These are phyloP conservation scores for Turnix velox DNA, from an alignment of 2,113 vertebrate species.

Conservation along the genomic window DNA sequence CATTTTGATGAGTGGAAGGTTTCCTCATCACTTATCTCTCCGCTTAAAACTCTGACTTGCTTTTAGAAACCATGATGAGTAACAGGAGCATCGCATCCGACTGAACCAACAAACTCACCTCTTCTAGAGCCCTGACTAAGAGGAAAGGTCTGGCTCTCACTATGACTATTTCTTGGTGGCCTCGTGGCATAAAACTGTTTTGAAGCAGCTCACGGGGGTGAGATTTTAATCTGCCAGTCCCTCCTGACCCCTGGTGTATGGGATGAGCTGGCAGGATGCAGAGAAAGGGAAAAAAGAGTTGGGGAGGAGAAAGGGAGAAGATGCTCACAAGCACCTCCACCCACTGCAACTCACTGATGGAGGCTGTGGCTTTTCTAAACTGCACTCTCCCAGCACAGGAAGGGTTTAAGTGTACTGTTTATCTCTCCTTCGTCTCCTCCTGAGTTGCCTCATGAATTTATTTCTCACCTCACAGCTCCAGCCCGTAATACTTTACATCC, in stretches of 20 bases:
- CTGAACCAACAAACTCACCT: not conserved
- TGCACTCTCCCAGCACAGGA: not conserved
- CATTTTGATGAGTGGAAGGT: not conserved
- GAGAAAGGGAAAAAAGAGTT: not conserved
- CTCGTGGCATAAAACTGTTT: not conserved
- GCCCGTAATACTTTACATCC: not conserved
- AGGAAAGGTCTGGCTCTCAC: not conserved
- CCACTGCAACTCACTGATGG: rapidly evolving
- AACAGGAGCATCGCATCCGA: not conserved
- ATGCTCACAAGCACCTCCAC: not conserved
- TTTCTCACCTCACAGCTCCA: not conserved
- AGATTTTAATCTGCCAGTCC: not conserved
- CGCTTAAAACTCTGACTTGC: constrained; percentile 13
- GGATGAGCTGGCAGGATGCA: rapidly evolving
- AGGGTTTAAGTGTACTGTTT: not conserved
- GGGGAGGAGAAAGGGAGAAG: not conserved
- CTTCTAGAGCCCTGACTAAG: not conserved
- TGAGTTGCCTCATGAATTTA: not conserved
- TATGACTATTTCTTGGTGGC: not conserved
- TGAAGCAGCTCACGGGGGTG: not conserved
- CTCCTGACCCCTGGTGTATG: not conserved
- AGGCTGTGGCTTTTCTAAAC: not conserved
- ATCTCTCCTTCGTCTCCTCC: not conserved
- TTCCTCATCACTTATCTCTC: constrained; percentile 13
- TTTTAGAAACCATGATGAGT: constrained; percentile 20